Evolutionary conservation across 2,113 vertebrate species (phyloP), one percentile per base, ranked within the genome.

Genomic region (Paramormyrops kingsleyae): DNA sequence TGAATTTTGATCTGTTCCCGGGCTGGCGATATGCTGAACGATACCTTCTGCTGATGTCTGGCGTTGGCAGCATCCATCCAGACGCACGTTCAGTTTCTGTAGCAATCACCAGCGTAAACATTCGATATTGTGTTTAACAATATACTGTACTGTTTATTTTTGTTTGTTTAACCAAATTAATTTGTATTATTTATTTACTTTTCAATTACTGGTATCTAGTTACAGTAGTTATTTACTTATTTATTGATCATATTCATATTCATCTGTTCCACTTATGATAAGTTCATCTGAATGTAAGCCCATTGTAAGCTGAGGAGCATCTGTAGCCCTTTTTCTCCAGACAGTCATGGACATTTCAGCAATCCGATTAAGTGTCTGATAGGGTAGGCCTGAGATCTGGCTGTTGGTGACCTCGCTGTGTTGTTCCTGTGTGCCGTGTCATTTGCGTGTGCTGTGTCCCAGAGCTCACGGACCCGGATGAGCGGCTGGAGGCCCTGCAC

Each of bases 401-500:
- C 31, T 49, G 5, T 24, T 21, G 85, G 56, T 59, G n/a, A 21
- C 52, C 31, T 39, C 42, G 24, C 62, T 19, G 27, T 52, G n/a
- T 27, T 13, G 1, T 56, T 56, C 52, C 17, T 3, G 52, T 53
- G 15, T 53, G 17, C 3, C 49, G 47, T 49, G 47, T 49, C 47
- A 46, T 46, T 46, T 13, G 12, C 49, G 3, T 13, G 12, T 31
- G 0, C 17, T 13, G 12, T 31, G 46, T 89, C 95, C 70, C 93
- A 99, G 99, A 99, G 95, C 96, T 98, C 50, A 91, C 96, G 53
- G 97, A 99, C 92, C 93, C 97, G 1, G 98, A 99, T 13, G 97
- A 99, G 94, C 97, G 98, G 13, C 92, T 99, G 94, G 98, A 99
- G 93, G 96, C 97, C 74, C 96, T 99, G 87, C 98, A 99, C 0